Evolutionary conservation across 2,888 invertebrate genomes (phyloP), one percentile per base, ranked within the genome.

Genomic region (Dynastes maya): DNA sequence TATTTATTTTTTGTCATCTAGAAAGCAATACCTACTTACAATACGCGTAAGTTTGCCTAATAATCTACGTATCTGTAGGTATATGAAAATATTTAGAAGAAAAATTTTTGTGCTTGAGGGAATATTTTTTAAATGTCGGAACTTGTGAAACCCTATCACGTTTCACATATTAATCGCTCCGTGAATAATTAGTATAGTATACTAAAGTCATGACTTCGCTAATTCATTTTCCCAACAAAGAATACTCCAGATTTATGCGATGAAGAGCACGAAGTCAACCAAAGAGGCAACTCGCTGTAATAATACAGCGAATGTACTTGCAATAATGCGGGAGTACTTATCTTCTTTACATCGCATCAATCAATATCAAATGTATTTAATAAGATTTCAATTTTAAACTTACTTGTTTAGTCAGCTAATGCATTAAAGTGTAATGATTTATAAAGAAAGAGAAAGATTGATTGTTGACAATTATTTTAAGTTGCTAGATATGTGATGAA

Each of bases 191-290:
- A 67, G 40, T 9, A 6, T 67, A 67, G 22, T 67, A 67, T n/a
- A 40, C n/a, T 45, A 67, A 37, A 67, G 37, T 67, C 65, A 67
- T 67, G 65, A 45, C 65, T 29, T 11, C 11, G 32, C 29, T 22
- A 67, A n/a, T 67, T 16, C 65, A 67, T 67, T 67, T 67, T 67
- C 40, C 40, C 37, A 6, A 63, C 22, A 67, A 45, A 67, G 40
- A 22, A 67, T 27, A 67, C 40, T 67, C 65, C 40, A 40, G 40
- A 67, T 67, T 67, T 67, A 22, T 45, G 37, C n/a, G 16, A 22
- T 22, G 40, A 13, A 45, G 40, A 40, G 37, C 45, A 67, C 65
- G 40, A 67, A 16, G 4, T 16, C 16, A 45, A 22, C 40, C 40
- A 37, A 37, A 67, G 45, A 67, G 16, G 40, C 16, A 40, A 67